These are phyloP conservation scores for Tillus elongatus DNA, from an alignment of 2,888 invertebrate genomes.

Conservation along the genomic window DNA sequence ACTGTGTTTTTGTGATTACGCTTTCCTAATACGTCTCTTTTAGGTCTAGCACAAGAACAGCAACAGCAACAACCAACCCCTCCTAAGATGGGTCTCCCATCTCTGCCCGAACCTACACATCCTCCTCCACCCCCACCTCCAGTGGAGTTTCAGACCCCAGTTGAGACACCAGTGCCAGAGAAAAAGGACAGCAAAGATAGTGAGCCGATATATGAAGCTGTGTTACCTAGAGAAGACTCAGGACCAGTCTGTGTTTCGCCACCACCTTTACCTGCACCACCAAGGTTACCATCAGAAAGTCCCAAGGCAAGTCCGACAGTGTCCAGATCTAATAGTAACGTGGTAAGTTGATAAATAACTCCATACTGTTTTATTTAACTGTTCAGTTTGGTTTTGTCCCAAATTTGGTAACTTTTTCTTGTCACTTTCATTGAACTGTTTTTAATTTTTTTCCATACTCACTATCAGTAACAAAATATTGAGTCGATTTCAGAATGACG, in stretches of 20 bases:
- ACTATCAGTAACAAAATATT: no score
- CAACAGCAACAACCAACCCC: constrained; percentile 34
- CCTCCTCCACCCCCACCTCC: constrained; percentile 41
- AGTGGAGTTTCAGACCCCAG: constrained; percentile 28
- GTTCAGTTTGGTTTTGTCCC: no score
- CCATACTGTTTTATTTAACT: constrained; percentile 4
- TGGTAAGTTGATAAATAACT: constrained; percentile 37
- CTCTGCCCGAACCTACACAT: constrained; percentile 68
- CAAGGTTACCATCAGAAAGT: constrained; percentile 41
- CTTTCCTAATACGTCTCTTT: no score
- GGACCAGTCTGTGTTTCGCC: constrained; percentile 37
- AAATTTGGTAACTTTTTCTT: no score
- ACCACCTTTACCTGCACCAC: constrained; percentile 44
- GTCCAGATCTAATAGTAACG: constrained; percentile 44
- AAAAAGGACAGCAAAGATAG: constrained; percentile 33
- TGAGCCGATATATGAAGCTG: constrained; percentile 80
- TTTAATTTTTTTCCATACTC: no score
- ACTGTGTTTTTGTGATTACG: no score
- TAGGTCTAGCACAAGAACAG: constrained; percentile 42
- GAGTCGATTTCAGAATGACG: no score
- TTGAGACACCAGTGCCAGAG: constrained; percentile 25
- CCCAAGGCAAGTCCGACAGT: constrained; percentile 46
- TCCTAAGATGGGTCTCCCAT: constrained; percentile 50
- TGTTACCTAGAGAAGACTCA: constrained; percentile 59
- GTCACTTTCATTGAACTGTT: constrained; percentile 2